These are phyloP conservation scores for Drosophila trichaetosa DNA, from an alignment of 2,888 invertebrate species.

Conservation along the genomic window DNA sequence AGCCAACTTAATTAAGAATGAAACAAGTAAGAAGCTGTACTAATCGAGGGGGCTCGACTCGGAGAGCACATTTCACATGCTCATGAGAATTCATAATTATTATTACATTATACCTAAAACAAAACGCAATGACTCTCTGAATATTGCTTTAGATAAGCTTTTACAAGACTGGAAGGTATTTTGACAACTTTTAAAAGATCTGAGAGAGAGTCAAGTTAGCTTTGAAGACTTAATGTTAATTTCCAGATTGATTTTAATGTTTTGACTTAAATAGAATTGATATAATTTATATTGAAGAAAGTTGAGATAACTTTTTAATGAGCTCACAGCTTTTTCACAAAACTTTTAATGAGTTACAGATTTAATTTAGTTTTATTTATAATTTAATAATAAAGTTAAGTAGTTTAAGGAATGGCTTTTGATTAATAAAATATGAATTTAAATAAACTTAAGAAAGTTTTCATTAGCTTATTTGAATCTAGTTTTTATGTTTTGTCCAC, in stretches of 20 bases:
- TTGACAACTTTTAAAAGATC: background rate
- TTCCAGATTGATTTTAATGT: background rate
- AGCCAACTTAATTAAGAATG: constrained; percentile 26
- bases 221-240: background rate
- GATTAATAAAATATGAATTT: background rate
- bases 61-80: background rate
- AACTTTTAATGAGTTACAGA: background rate
- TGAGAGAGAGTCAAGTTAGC: background rate
- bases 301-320: background rate
- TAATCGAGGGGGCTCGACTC: constrained; percentile 4
- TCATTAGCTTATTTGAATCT: background rate
- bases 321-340: background rate
- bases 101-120: background rate
- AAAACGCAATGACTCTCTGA: background rate
- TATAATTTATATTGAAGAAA: background rate
- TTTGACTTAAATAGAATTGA: background rate
- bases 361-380: background rate
- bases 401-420: background rate
- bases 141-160: background rate
- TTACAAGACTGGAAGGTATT: background rate
- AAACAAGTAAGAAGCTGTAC: constrained; percentile 8
- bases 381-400: background rate
- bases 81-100: constrained; percentile 5
- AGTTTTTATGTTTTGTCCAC: background rate
- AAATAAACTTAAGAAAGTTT: background rate